These are phyloP conservation scores for Sphaeramia orbicularis DNA, from an alignment of 2,797 vertebrate species.

Conservation along the genomic window DNA sequence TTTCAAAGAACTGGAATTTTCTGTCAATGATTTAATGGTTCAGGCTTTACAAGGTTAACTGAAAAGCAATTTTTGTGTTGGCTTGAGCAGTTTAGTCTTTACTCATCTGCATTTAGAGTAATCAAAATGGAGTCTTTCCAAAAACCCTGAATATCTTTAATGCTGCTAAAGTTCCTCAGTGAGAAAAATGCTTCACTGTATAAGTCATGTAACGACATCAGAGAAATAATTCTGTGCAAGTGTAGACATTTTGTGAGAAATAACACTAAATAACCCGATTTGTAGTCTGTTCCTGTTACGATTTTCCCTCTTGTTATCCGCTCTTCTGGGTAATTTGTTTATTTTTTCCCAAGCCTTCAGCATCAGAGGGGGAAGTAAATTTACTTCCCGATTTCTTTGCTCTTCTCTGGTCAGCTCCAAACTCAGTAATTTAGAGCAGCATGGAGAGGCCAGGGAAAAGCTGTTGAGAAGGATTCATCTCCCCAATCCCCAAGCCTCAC, in stretches of 20 bases:
- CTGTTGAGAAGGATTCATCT: slow-evolving; percentile 69
- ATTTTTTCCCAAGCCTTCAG: slow-evolving; percentile 8
- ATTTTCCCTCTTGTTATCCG: neutral
- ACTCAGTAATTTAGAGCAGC: slow-evolving; percentile 55
- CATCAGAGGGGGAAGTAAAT: slow-evolving; percentile 20
- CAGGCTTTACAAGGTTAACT: too few relatives aligned
- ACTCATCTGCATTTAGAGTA: too few relatives aligned
- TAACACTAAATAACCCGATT: slow-evolving; percentile 1
- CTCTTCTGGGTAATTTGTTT: slow-evolving; percentile 17
- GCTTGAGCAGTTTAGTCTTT: too few relatives aligned
- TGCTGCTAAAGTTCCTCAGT: too few relatives aligned
- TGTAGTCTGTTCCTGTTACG: neutral
- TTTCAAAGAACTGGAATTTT: too few relatives aligned
- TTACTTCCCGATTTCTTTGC: slow-evolving; percentile 22
- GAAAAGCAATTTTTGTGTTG: too few relatives aligned
- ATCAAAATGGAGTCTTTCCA: too few relatives aligned
- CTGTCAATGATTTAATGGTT: too few relatives aligned
- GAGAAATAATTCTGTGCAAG: neutral
- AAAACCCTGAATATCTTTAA: too few relatives aligned
- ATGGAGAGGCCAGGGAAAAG: slow-evolving; percentile 39
- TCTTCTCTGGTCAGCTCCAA: slow-evolving; percentile 28
- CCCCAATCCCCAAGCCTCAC: slow-evolving; percentile 52
- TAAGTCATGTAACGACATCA: too few relatives aligned
- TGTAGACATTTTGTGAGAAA: slow-evolving; percentile 10
- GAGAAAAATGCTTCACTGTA: too few relatives aligned